These are phyloP conservation scores for Drosophila eohydei DNA, from an alignment of 2,888 invertebrate genomes.

Conservation along the genomic window DNA sequence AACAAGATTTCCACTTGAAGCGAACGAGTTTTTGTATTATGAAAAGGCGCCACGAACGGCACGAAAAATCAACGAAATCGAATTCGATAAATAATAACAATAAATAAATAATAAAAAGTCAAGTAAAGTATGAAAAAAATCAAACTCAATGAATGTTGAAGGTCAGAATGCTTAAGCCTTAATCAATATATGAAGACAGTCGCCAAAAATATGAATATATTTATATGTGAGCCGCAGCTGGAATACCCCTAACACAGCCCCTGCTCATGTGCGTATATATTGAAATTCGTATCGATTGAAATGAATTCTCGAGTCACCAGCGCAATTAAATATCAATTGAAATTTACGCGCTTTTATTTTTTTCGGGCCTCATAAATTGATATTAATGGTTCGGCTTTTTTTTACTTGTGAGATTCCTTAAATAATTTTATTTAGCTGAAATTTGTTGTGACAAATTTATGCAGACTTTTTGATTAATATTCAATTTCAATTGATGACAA, in stretches of 20 bases:
- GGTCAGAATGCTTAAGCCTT: slow-evolving; percentile 79
- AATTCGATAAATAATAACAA: slow-evolving; percentile 65
- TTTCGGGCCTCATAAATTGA: slow-evolving; percentile 63
- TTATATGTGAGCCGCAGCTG: slow-evolving; percentile 3
- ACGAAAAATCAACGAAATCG: slow-evolving; percentile 52
- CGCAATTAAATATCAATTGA: slow-evolving; percentile 79
- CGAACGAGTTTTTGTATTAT: slow-evolving; percentile 29
- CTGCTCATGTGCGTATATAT: slow-evolving; percentile 9
- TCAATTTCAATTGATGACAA: slow-evolving; percentile 37
- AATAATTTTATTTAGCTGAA: slow-evolving; percentile 56
- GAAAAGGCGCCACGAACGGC: slow-evolving; percentile 48
- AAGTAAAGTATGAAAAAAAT: slow-evolving; percentile 13
- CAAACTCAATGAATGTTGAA: slow-evolving; percentile 78
- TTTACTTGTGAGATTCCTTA: slow-evolving; percentile 31
- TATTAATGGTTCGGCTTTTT: slow-evolving; percentile 58
- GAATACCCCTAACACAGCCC: slow-evolving; percentile 6
- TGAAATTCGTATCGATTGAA: slow-evolving; percentile 77
- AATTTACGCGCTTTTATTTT: slow-evolving; percentile 49
- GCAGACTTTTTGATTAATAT: slow-evolving; percentile 65
- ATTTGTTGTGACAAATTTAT: slow-evolving; percentile 70
- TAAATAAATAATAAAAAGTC: slow-evolving; percentile 57
- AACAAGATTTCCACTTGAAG: slow-evolving; percentile 36
- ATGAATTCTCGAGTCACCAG: slow-evolving; percentile 62
- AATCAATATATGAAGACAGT: slow-evolving; percentile 71
- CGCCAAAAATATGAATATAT: slow-evolving; percentile 23